Evolutionary conservation across 2,113 vertebrate genomes (phyloP), one percentile per base, ranked within the genome.

Genomic region (Rousettus leschenaultii): DNA sequence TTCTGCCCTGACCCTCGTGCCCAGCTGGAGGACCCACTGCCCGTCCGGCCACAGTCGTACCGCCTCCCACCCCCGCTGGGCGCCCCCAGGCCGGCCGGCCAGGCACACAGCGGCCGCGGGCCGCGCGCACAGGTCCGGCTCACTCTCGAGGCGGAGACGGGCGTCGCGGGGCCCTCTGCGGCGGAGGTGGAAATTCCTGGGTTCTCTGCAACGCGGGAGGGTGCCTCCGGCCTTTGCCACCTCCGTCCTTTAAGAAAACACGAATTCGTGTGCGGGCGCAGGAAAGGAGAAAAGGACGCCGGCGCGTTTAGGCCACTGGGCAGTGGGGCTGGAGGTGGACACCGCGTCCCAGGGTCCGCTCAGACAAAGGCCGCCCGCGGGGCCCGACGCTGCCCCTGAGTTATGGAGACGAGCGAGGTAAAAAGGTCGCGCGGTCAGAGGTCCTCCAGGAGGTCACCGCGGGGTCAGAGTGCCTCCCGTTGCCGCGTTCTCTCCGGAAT

Each of bases 11-110:
- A 99, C 98, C 99, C 96, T 68, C 70, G 91, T 96, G 98, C 98
- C 98, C 97, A 57, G 92, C 98, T 92, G 86, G 98, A 98, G 98
- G 98, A 98, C 89, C 94, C 95, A 98, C 98, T 98, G 97, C 97
- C 98, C 98, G 96, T 98, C 98, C 98, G 97, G 98, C 98, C 96
- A 98, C 98, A 98, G 98, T 99, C 98, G 96, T 98, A 98, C 98
- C 98, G 98, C 98, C 98, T 98, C 98, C 98, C 98, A 98, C 98
- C 97, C 97, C 97, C 87, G 19, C 86, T 57, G 59, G 86, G 70
- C 95, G 86, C 94, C 98, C 89, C 83, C 79, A 82, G 8, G 71
- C 43, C 57, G 38, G 89, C 93, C 2, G 59, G 91, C 40, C 75
- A 28, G 48, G 86, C 92, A 66, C 73, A 88, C 85, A 53, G 51